Evolutionary conservation across 2,888 invertebrate genomes (phyloP).

Genomic region (Scrobipalpa costella): DNA sequence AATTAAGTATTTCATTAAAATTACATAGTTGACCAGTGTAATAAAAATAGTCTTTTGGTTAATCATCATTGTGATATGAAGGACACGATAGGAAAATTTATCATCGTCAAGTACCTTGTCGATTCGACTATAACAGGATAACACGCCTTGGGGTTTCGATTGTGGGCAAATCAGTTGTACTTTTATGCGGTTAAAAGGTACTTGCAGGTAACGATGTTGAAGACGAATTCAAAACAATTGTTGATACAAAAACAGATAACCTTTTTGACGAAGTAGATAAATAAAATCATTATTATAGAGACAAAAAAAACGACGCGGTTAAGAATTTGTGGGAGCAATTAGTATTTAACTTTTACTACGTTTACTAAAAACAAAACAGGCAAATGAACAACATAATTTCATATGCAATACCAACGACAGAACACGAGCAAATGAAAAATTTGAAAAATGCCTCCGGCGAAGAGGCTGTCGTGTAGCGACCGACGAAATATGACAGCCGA

Average conservation of each 20-base stretch:
- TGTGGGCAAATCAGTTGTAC: conserved; percentile 10
- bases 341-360: too few relatives aligned
- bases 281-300: too few relatives aligned
- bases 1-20: too few relatives aligned
- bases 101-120: too few relatives aligned
- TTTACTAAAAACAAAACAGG: background rate
- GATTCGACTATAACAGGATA: background rate
- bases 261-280: background rate
- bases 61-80: too few relatives aligned
- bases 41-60: too few relatives aligned
- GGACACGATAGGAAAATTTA: too few relatives aligned
- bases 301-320: too few relatives aligned
- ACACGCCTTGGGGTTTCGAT: background rate
- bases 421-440: conserved; percentile 37
- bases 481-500: conserved; percentile 62
- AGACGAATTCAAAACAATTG: background rate
- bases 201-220: background rate
- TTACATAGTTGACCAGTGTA: too few relatives aligned
- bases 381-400: conserved; percentile 4
- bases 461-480: conserved; percentile 39
- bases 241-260: background rate
- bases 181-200: background rate
- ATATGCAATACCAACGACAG: conserved; percentile 18
- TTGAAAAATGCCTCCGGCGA: conserved; percentile 40
- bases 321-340: background rate